Evolutionary conservation across 2,113 vertebrate species (phyloP).

Genomic region (Macroglossus sobrinus): DNA sequence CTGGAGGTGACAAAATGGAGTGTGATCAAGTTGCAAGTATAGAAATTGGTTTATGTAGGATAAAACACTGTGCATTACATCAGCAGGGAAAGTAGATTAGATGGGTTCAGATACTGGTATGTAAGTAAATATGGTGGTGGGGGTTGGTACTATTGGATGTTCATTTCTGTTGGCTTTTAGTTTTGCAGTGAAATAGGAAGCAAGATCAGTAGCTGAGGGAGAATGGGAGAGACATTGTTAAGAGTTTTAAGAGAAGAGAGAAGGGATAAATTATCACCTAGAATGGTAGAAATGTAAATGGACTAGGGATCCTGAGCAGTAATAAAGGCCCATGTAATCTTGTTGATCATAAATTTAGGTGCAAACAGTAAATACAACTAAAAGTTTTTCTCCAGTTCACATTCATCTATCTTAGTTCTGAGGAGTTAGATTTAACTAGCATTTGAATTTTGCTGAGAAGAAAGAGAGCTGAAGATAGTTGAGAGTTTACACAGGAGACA

Average conservation of each 20-base stretch:
- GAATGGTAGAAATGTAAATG: not conserved
- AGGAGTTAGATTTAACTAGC: not conserved
- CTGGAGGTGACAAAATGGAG: not conserved
- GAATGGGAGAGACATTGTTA: not conserved
- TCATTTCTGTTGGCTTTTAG: not conserved
- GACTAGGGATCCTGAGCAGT: not conserved
- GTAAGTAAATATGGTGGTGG: not conserved
- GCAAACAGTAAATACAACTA: not conserved
- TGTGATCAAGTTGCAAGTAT: not conserved
- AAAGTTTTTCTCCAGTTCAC: not conserved
- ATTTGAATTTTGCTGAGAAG: not conserved
- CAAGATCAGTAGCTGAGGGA: not conserved
- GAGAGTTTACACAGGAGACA: not conserved
- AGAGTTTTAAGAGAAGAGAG: not conserved
- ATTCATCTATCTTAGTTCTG: not conserved
- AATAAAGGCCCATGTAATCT: not conserved
- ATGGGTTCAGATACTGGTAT: not conserved
- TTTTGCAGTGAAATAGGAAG: not conserved
- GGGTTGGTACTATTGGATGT: not conserved
- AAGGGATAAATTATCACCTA: not conserved
- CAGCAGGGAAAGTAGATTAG: not conserved
- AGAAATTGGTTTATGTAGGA: not conserved
- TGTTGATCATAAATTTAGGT: not conserved
- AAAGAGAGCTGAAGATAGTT: not conserved
- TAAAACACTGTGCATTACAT: not conserved